Conservation (phyloP, 1,140 invertebrate genomes). For the Heliconius nattereri region DNA sequence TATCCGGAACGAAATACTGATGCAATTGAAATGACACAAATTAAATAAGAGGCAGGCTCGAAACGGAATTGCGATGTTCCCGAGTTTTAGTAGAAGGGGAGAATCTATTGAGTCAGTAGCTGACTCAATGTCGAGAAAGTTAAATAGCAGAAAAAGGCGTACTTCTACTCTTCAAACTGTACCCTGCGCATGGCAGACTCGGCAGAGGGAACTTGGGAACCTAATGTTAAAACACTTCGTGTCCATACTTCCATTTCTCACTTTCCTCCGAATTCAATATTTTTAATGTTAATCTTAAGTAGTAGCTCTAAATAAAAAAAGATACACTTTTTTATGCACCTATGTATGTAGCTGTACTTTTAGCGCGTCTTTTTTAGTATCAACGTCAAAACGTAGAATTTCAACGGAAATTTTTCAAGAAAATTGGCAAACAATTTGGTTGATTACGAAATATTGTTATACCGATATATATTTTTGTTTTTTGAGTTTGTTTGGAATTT, state of each 20-base stretch:
- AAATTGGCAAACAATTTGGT: background rate
- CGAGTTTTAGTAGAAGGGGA: background rate
- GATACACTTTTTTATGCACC: background rate
- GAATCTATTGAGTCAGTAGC: background rate
- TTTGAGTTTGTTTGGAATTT: background rate
- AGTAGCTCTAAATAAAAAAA: background rate
- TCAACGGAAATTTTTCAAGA: background rate
- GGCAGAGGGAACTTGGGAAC: no score
- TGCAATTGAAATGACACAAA: conserved; percentile 11
- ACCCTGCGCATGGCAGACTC: no score
- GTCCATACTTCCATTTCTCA: no score
- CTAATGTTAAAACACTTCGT: no score
- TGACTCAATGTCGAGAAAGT: background rate
- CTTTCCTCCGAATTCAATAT: background rate
- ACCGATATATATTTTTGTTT: background rate
- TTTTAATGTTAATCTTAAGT: background rate
- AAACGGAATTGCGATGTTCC: background rate
- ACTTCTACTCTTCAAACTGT: no score
- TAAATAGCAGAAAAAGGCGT: no score
- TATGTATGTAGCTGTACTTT: background rate
- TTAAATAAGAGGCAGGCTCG: conserved; percentile 3
- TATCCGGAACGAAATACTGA: background rate
- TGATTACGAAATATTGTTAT: background rate
- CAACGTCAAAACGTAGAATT: background rate
- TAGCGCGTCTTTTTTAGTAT: background rate